A percentile compares a stretch with the other conserved stretches of the same genome.
Conservation (phyloP, 2,797 vertebrate species). For the Hydrophis major region DNA sequence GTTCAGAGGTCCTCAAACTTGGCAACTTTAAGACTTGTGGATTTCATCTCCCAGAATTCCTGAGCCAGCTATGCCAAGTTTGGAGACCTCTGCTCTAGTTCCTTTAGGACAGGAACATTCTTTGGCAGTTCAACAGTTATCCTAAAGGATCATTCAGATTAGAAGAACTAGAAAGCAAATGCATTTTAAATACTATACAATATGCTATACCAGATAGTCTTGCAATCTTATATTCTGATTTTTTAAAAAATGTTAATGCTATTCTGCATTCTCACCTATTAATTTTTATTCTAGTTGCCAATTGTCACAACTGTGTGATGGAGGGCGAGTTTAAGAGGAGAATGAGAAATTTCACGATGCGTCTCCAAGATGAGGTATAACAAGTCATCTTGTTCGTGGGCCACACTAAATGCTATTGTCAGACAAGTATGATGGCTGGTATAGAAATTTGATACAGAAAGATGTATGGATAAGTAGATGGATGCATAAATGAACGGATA, state of each 20-base stretch:
- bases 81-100: not conserved
- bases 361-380: not conserved
- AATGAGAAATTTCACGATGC: not conserved
- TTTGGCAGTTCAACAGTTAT: not conserved
- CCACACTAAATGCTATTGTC: not conserved
- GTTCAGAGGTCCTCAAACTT: not conserved
- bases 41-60: too few species aligned
- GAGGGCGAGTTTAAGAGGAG: not conserved
- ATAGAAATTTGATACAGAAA: not conserved
- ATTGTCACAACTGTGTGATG: accelerated
- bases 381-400: not conserved
- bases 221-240: not conserved
- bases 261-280: not conserved
- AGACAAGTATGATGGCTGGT: not conserved
- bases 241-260: not conserved
- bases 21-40: too few species aligned
- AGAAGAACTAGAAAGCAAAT: not conserved
- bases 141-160: not conserved
- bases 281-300: constrained; percentile 29
- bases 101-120: not conserved
- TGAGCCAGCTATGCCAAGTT: too few species aligned
- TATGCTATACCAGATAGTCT: not conserved
- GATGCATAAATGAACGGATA: not conserved
- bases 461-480: not conserved
- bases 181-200: not conserved